Percentiles rank a stretch among this genome's conserved stretches.
These are phyloP conservation scores for Gallinago stenura DNA, from an alignment of 2,797 vertebrate genomes.

Conservation along the genomic window DNA sequence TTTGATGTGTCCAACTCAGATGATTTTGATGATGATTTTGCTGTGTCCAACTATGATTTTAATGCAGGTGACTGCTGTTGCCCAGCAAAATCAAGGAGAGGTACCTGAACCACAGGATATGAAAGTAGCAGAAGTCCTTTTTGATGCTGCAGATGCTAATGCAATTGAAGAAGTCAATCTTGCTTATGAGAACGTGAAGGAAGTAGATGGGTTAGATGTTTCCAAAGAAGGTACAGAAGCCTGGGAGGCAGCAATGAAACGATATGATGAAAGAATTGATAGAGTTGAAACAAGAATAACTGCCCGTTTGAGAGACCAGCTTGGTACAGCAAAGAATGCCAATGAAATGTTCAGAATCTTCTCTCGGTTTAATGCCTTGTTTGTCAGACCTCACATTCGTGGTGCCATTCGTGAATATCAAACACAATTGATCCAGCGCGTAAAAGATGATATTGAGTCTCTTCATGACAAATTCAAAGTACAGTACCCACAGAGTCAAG, in stretches of 20 bases:
- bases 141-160: conserved; percentile 97
- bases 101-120: conserved; percentile 93
- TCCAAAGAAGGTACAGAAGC: conserved; percentile 98
- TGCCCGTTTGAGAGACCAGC: conserved; percentile 94
- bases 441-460: conserved; percentile 98
- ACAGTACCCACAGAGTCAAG: conserved; percentile 98
- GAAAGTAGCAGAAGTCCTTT: conserved; percentile 96
- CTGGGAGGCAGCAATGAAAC: conserved; percentile 98
- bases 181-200: conserved; percentile 98
- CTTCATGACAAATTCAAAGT: conserved; percentile 99
- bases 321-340: conserved; percentile 97
- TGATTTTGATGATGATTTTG: background rate
- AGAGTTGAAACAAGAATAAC: conserved; percentile 98
- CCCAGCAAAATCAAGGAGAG: conserved; percentile 94
- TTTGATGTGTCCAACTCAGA: background rate
- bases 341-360: conserved; percentile 99
- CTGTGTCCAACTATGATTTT: background rate
- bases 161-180: conserved; percentile 99
- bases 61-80: conserved; percentile 91
- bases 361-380: conserved; percentile 97
- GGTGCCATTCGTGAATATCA: conserved; percentile 98
- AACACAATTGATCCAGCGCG: conserved; percentile 96
- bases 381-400: conserved; percentile 96
- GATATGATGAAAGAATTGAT: conserved; percentile 97
- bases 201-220: conserved; percentile 96